phyloP scores from a whole-genome alignment of 53 echinoderm and acorn worm species.

The Apostichopus leukothele region DNA sequence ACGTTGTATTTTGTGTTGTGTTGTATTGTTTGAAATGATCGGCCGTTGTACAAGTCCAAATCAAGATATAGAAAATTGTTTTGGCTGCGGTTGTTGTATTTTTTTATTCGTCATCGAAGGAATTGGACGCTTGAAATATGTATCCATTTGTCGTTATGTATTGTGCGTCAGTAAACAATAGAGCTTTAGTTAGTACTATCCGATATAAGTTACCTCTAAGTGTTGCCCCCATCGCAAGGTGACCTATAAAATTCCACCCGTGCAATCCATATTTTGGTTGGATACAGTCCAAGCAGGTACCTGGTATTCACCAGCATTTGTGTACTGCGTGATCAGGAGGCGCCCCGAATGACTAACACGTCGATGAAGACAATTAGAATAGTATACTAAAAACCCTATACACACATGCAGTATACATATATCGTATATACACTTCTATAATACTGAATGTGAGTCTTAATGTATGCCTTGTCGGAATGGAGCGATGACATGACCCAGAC shows the following conservation, averaged over 20 bases:
- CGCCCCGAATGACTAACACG: not conserved
- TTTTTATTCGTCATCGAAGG: too few relatives aligned
- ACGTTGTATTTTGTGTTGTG: too few relatives aligned
- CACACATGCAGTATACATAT: not conserved
- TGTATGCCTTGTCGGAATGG: not conserved
- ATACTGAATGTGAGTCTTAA: too few relatives aligned
- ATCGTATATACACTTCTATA: not conserved
- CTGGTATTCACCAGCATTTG: not conserved
- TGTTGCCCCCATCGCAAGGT: not conserved
- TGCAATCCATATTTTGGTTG: not conserved
- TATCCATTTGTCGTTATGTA: too few relatives aligned
- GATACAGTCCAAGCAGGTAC: not conserved
- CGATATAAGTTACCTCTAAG: not conserved
- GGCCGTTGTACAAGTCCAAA: too few relatives aligned
- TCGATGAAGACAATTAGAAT: not conserved
- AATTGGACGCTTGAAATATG: too few relatives aligned
- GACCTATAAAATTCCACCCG: conserved; percentile 3
- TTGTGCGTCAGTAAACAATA: too few relatives aligned
- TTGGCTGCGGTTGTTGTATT: too few relatives aligned
- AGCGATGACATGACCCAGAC: not conserved
- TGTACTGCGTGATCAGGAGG: not conserved
- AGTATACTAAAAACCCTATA: too few relatives aligned
- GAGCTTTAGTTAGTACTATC: too few relatives aligned
- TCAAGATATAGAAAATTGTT: too few relatives aligned
- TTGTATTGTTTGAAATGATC: too few relatives aligned